Percentiles rank a stretch among this genome's conserved stretches.
Evolutionary conservation across 1,140 invertebrate genomes (phyloP).

Genomic region (Tetragnatha versicolor): DNA sequence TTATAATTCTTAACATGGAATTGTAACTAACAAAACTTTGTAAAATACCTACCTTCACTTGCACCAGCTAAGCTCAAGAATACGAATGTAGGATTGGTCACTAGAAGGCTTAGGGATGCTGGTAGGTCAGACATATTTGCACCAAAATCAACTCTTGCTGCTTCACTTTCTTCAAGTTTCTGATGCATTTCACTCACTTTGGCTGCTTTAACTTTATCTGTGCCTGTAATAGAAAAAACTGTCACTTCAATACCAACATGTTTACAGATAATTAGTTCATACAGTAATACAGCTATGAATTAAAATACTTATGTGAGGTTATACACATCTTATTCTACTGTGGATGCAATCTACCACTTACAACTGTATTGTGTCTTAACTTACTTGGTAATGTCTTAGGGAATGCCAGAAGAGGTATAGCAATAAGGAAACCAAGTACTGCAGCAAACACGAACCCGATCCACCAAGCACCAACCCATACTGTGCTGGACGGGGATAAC

Average conservation of each 20-base stretch:
- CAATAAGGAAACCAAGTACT: slow-evolving; percentile 79
- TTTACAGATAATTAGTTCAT: no score
- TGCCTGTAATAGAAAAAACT: slow-evolving; percentile 4
- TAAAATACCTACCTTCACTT: slow-evolving; percentile 71
- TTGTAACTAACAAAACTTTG: no score
- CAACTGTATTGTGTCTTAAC: no score
- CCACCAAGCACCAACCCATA: slow-evolving; percentile 97
- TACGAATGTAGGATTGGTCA: slow-evolving; percentile 80
- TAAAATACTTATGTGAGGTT: no score
- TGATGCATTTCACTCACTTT: slow-evolving; percentile 75
- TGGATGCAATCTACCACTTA: no score
- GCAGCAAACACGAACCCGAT: slow-evolving; percentile 87
- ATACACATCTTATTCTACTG: no score
- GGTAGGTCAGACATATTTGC: slow-evolving; percentile 72
- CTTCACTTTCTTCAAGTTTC: slow-evolving; percentile 57
- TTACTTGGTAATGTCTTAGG: slow-evolving; percentile 75
- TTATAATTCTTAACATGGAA: no score
- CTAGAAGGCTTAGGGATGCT: slow-evolving; percentile 71
- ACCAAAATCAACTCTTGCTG: slow-evolving; percentile 65
- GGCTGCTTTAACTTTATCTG: slow-evolving; percentile 68
- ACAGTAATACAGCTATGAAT: no score
- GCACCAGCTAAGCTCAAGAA: slow-evolving; percentile 81
- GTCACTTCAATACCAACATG: no score
- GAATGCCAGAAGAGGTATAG: slow-evolving; percentile 87
- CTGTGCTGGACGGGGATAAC: slow-evolving; percentile 75